Evolutionary conservation across 2,113 vertebrate genomes (phyloP).

Genomic region (Perccottus glenii): DNA sequence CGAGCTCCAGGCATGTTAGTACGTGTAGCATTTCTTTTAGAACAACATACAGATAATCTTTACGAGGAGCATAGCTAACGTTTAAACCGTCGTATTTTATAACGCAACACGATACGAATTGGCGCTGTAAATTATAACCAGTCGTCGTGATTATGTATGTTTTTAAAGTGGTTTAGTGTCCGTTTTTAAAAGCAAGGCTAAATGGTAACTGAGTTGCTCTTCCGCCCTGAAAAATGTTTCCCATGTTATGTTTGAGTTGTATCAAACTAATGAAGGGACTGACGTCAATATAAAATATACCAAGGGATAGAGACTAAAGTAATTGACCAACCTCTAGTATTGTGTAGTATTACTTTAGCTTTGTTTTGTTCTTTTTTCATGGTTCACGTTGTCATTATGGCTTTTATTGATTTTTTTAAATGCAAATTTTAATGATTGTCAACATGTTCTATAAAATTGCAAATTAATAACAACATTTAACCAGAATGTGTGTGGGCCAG

Average conservation of each 20-base stretch:
- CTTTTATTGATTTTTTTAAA: too few species aligned
- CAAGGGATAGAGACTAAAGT: too few species aligned
- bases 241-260: not conserved
- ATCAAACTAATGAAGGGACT: too few species aligned
- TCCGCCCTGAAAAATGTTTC: not conserved
- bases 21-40: slow-evolving; percentile 14
- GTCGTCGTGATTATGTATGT: not conserved
- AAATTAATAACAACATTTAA: too few species aligned
- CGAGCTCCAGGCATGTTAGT: slow-evolving; percentile 12
- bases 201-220: not conserved
- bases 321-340: too few species aligned
- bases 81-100: not conserved
- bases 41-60: slow-evolving; percentile 14
- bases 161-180: not conserved
- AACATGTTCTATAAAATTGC: too few species aligned
- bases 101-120: not conserved
- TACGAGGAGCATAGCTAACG: not conserved
- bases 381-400: too few species aligned
- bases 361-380: too few species aligned
- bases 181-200: not conserved
- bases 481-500: too few species aligned
- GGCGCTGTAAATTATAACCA: not conserved
- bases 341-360: too few species aligned
- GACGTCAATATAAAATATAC: too few species aligned
- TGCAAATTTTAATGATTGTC: too few species aligned